Conservation (phyloP, 2,113 vertebrate species). For the Cebus imitator region DNA sequence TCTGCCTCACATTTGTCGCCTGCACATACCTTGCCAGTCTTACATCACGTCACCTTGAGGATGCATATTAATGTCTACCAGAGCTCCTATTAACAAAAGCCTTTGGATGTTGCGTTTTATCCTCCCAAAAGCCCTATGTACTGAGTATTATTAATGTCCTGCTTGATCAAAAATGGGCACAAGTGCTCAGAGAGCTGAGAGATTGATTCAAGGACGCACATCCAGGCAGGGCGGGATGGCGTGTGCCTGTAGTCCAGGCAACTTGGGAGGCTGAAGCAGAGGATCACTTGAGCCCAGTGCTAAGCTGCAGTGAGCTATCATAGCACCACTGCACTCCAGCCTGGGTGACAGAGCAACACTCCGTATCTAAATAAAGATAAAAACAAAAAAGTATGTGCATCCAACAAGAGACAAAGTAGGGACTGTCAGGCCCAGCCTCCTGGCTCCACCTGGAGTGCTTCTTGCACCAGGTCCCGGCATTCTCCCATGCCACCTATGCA, state of each 20-base stretch:
- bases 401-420: not conserved
- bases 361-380: not conserved
- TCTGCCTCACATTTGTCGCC: not conserved
- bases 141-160: not conserved
- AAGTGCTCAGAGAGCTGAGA: not conserved
- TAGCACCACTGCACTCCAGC: not conserved
- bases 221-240: not conserved
- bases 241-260: not conserved
- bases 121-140: not conserved
- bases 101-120: not conserved
- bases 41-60: not conserved
- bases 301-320: not conserved
- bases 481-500: rapidly evolving
- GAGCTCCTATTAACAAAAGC: not conserved
- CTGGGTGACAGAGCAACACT: not conserved
- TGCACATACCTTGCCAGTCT: not conserved
- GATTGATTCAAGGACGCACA: not conserved
- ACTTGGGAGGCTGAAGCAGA: not conserved
- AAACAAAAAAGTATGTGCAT: too few relatives aligned
- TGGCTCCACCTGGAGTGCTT: not conserved
- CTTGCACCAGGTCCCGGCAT: rapidly evolving
- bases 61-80: not conserved
- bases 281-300: not conserved
- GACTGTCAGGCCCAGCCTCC: not conserved
- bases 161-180: not conserved